These are phyloP conservation scores for Drosophila parabipectinata DNA, from an alignment of 1,140 invertebrate species.

Conservation along the genomic window DNA sequence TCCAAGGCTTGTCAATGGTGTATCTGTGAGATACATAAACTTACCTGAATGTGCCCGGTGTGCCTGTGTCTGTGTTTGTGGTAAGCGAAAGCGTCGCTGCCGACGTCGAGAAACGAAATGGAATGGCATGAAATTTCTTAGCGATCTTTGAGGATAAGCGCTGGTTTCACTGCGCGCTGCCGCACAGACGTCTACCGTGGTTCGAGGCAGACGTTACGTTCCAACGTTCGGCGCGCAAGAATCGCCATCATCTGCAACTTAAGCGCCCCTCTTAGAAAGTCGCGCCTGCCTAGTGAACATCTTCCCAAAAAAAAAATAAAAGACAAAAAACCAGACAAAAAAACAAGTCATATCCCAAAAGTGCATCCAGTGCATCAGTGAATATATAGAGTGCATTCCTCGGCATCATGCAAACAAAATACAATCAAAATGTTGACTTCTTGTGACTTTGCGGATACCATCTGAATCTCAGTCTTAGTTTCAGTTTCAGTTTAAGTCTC, in stretches of 20 bases:
- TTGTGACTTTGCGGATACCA: conserved; percentile 57
- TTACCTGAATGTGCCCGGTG: neutral
- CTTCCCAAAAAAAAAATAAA: neutral
- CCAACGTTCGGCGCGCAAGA: conserved; percentile 75
- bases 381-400: conserved; percentile 14
- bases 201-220: conserved; percentile 81
- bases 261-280: conserved; percentile 25
- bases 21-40: conserved; percentile 8
- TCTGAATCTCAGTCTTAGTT: conserved; percentile 23
- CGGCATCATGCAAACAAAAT: conserved; percentile 20
- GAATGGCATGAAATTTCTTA: conserved; percentile 82
- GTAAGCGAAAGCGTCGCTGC: conserved; percentile 73
- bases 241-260: conserved; percentile 30
- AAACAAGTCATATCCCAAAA: conserved; percentile 1
- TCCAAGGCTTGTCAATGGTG: neutral
- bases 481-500: neutral
- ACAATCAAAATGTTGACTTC: conserved; percentile 64
- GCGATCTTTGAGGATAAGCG: conserved; percentile 81
- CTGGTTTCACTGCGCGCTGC: conserved; percentile 78
- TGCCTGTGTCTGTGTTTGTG: conserved; percentile 26
- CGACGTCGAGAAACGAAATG: conserved; percentile 69
- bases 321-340: neutral
- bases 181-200: conserved; percentile 79
- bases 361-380: conserved; percentile 24
- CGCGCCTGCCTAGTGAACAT: conserved; percentile 26